Base-by-base conservation (phyloP, 2,113 vertebrate species). In the Pelecanus crispus region DNA sequence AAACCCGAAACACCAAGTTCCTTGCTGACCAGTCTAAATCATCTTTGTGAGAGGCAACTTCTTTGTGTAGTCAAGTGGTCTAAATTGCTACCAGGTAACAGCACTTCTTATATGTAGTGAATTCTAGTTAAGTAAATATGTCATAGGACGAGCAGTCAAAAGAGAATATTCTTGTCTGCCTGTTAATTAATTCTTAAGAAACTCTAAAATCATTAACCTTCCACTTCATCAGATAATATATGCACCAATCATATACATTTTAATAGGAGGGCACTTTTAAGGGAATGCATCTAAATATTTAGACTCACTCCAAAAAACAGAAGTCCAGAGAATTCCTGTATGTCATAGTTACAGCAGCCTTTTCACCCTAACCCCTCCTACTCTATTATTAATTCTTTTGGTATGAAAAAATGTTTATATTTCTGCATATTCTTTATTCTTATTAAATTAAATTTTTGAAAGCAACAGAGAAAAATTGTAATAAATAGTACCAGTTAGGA, bases 51-150 rank as follows among this genome's bases (percentile, higher is more conserved):
- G 96, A 99, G 98, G 84, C 99, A 99, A 87, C 99, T 99, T 92
- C 98, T 99, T 81, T 99, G 99, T 96, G 99, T 99, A 34, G 99
- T 99, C 91, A 99, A 99, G 95, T 99, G 99, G 99, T 99, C 99
- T 94, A 99, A 99, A 95, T 98, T 98, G 62, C 97, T 99, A 96
- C 99, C 99, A 99, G 99, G 99, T 99, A 99, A 98, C 62, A 66
- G 24, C 7, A 82, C 66, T 70, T 94, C 45, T 79, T 89, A 42
- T 58, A 50, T 63, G 28, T 55, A 22, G 44, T 63, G 77, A 86
- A 52, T 93, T 82, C 25, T 79, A 83, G 21, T 53, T 55, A 80
- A 81, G 75, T 34, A 91, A 90, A 49, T 71, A 40, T 62, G 29
- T 91, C 20, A 34, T 50, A 24, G 9, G 32, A 67, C 4, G 26